Evolutionary conservation across 2,113 vertebrate species (phyloP), one percentile per base, ranked within the genome.

Genomic region (Petaurus breviceps): DNA sequence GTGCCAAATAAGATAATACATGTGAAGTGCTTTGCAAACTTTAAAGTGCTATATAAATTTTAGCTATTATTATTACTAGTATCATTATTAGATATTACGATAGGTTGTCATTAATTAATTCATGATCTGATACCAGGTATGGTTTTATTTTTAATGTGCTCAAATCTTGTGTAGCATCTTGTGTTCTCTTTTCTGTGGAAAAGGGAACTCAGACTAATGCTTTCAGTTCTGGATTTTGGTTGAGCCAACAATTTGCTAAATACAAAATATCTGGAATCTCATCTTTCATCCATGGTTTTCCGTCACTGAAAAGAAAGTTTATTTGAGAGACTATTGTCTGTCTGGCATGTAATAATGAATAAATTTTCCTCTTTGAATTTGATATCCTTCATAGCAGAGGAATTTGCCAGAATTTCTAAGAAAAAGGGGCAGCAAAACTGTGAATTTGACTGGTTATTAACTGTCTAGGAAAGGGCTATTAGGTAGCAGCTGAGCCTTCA

Each of bases 121-220:
- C 47, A 14, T 90, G 28, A 37, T 84, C 53, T 54, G 49, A 95
- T 52, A 53, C 52, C 54, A 52, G 54, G 12, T 24, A 16, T 57
- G 49, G 22, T 37, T 94, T 49, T 61, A 46, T 91, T 96, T 96
- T 77, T 84, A 90, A 95, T 93, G 68, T 26, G 53, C 10, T 4
- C 28, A 6, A 0, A 55, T 94, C 93, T 92, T 61, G 46, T 96
- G 93, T 89, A 54, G 94, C 91, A 47, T n/a, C 89, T 97, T 92
- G n/a, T 53, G 51, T 93, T 94, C 94, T 96, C 52, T 51, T 97
- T 54, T 94, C 77, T 46, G 11, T 92, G 16, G 96, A 92, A 92
- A 92, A 92, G 77, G 92, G 90, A 93, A 95, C 93, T 61, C 57
- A 91, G 95, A 96, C 93, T 31, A 91, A 94, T 68, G 43, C 54